Conservation (phyloP, 2,113 vertebrate species). For the Euleptes europaea region DNA sequence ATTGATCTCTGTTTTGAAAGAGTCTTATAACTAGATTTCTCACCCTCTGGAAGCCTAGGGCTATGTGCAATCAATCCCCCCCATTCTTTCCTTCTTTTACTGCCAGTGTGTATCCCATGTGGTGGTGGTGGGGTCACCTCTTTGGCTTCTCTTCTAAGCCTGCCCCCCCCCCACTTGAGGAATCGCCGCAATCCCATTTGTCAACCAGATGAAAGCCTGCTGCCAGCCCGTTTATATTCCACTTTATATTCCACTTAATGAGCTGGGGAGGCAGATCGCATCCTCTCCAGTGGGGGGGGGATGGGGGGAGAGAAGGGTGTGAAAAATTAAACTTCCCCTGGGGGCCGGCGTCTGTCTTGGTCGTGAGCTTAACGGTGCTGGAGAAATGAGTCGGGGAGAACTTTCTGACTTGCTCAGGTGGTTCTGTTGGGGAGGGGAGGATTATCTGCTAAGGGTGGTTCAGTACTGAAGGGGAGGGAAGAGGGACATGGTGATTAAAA, state of each 20-base stretch:
- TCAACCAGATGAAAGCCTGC: conserved; percentile 7
- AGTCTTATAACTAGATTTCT: neutral
- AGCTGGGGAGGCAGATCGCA: conserved; percentile 19
- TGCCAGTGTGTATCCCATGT: too few species aligned
- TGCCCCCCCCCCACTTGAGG: neutral
- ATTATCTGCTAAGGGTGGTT: neutral
- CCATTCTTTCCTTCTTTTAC: neutral
- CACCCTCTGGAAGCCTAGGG: neutral
- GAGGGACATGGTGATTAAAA: neutral
- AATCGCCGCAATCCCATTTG: conserved; percentile 25
- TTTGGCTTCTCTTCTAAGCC: neutral
- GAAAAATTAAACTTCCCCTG: neutral
- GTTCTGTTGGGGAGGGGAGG: neutral
- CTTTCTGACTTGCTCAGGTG: neutral
- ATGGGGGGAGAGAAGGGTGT: neutral
- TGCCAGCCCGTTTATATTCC: conserved; percentile 15
- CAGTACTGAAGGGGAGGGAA: neutral
- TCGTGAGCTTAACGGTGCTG: neutral
- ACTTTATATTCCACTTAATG: conserved; percentile 23
- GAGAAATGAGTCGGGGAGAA: too few species aligned
- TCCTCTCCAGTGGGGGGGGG: too few species aligned
- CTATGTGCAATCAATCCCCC: neutral
- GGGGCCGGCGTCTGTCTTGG: neutral
- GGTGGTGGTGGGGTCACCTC: too few species aligned
- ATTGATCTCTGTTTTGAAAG: neutral